Evolutionary conservation across 2,113 vertebrate genomes (phyloP).

Genomic region (Carassius carassius): DNA sequence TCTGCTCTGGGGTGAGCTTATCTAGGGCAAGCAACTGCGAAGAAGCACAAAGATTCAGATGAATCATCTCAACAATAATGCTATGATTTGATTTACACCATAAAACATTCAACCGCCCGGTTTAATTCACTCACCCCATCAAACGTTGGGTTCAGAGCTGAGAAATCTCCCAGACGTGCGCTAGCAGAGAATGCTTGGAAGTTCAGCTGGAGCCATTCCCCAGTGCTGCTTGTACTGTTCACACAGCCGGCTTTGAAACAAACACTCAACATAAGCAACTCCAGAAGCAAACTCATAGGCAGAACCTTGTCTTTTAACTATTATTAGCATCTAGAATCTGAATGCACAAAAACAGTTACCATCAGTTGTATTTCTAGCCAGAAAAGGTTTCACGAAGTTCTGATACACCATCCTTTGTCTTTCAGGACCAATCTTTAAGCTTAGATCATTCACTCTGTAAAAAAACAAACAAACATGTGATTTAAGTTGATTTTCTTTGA

Average conservation of each 20-base stretch:
- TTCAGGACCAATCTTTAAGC: not conserved
- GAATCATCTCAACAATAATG: not conserved
- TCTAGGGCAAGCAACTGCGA: conserved; percentile 40
- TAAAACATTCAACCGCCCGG: not conserved
- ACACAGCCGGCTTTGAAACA: conserved; percentile 36
- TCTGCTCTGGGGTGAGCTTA: conserved; percentile 45
- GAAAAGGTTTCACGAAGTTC: conserved; percentile 50
- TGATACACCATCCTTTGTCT: conserved; percentile 45
- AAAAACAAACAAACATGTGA: not conserved
- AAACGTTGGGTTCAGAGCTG: conserved; percentile 45
- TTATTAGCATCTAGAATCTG: no score
- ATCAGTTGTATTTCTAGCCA: conserved; percentile 30
- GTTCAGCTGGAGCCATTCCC: conserved; percentile 48
- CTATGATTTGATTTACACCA: not conserved
- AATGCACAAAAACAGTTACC: conserved; percentile 23
- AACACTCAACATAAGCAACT: not conserved
- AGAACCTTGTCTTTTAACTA: no score
- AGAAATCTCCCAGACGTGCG: conserved; percentile 36
- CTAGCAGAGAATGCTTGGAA: conserved; percentile 35
- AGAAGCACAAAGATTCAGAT: not conserved
- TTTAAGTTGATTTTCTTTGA: not conserved
- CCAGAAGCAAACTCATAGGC: not conserved
- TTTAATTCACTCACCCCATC: conserved; percentile 40
- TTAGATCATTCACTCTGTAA: conserved; percentile 44
- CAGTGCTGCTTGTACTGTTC: not conserved